Conservation (phyloP, 2,113 vertebrate genomes). For the Paracyprichromis sp. region DNA sequence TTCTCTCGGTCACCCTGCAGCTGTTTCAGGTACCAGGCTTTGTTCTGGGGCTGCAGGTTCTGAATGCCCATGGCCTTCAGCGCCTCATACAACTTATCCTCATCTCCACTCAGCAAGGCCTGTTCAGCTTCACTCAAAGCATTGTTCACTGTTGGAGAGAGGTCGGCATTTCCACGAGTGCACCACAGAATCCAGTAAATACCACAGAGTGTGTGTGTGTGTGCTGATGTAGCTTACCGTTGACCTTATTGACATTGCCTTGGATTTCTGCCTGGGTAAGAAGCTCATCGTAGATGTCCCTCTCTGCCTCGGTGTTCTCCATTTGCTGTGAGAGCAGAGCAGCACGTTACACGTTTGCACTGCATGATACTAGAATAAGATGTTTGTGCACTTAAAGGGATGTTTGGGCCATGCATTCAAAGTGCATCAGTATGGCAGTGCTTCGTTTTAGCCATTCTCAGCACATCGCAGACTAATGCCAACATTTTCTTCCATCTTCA, state of each 20-base stretch:
- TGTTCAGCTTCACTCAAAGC: slow-evolving; percentile 75
- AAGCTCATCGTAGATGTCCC: slow-evolving; percentile 93
- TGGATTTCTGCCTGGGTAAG: slow-evolving; percentile 98
- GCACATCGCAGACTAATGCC: not conserved
- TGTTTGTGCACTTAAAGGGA: not conserved
- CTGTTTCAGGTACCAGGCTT: slow-evolving; percentile 94
- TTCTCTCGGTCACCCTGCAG: slow-evolving; percentile 76
- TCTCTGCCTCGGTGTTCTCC: slow-evolving; percentile 81
- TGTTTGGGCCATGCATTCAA: not conserved
- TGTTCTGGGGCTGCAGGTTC: slow-evolving; percentile 79
- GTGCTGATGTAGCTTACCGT: slow-evolving; percentile 71
- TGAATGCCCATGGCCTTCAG: slow-evolving; percentile 80
- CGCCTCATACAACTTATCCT: slow-evolving; percentile 69
- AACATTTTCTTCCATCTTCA: not conserved
- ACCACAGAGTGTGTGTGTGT: not conserved
- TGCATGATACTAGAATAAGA: not conserved
- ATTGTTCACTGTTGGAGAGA: slow-evolving; percentile 66
- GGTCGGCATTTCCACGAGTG: not conserved
- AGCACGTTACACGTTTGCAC: not conserved
- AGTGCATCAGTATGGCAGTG: not conserved
- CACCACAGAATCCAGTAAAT: not conserved
- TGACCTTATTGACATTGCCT: slow-evolving; percentile 94
- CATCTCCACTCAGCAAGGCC: slow-evolving; percentile 72
- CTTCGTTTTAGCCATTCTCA: not conserved
- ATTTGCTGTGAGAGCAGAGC: slow-evolving; percentile 42